Evolutionary conservation across 2,113 vertebrate genomes (phyloP).

Genomic region (Chroicocephalus ridibundus): DNA sequence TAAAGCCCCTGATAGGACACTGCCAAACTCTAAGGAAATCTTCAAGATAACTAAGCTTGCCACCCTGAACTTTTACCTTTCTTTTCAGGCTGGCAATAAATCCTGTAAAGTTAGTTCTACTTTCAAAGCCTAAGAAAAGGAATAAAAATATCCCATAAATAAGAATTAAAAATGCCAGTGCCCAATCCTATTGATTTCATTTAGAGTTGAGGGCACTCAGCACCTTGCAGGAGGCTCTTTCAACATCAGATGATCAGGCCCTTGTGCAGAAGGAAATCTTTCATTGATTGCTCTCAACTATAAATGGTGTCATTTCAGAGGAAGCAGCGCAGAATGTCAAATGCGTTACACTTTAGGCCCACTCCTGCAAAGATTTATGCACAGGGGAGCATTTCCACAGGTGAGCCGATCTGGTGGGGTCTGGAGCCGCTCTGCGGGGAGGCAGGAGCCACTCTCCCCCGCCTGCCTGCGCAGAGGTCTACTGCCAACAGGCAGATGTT

Average conservation of each 20-base stretch:
- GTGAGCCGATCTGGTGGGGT: neutral
- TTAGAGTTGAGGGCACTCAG: constrained; percentile 45
- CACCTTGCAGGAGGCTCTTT: constrained; percentile 58
- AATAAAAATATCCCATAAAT: neutral
- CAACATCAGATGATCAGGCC: constrained; percentile 39
- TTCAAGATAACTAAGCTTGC: constrained; percentile 32
- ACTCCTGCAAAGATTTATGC: constrained; percentile 1
- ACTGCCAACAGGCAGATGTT: neutral
- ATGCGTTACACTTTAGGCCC: neutral
- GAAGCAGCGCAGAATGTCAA: constrained; percentile 29
- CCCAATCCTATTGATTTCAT: constrained; percentile 55
- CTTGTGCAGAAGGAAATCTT: constrained; percentile 54
- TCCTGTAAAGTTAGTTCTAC: neutral
- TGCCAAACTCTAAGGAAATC: constrained; percentile 26
- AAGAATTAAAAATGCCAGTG: constrained; percentile 21
- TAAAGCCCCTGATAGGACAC: constrained; percentile 15
- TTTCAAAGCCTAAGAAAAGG: neutral
- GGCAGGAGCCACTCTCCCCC: neutral
- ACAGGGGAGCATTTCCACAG: neutral
- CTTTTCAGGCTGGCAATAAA: neutral
- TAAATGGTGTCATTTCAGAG: constrained; percentile 42
- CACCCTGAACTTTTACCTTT: neutral
- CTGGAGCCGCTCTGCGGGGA: neutral
- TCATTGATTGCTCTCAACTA: constrained; percentile 63
- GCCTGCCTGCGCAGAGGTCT: neutral